Evolutionary conservation across 2,888 invertebrate species (phyloP), one percentile per base, ranked within the genome.

Genomic region (Morinoia aosen): DNA sequence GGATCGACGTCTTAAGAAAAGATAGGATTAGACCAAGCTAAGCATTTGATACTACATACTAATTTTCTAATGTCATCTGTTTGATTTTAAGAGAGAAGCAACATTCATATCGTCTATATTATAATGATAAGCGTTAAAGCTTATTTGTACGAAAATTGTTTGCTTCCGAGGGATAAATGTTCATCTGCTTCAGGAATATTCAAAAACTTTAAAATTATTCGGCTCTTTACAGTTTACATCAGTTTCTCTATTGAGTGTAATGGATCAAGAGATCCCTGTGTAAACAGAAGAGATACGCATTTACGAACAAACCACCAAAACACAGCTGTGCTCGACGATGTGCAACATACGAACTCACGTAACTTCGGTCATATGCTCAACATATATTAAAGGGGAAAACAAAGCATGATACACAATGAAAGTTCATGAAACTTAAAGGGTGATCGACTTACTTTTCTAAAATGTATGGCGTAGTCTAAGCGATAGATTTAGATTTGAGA

Each of bases 291-390:
- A 90, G 93, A 33, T 58, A 93, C 93, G 93, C 93, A 93, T 93
- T 93, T 93, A 93, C 93, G 93, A 93, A 93, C 93, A 93, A 93
- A 93, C 93, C n/a, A 57, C 93, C 93, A 93, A 93, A 93, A 93
- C 93, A 93, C 93, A 93, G 93, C 93, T 93, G 93, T 56, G n/a
- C 57, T 56, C 7, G 57, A 57, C 14, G 93, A 57, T 56, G 39
- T 40, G 56, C 11, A 14, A 93, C 93, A 56, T 93, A 93, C 93
- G 93, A 93, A 93, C 93, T 57, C 25, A 93, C 90, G 40, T 90
- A 76, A 76, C 76, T 33, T 33, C 8, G 25, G 25, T 76, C 76
- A 76, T 8, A 33, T 76, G 25, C 8, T 76, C 76, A 33, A 76
- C 76, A 10, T 3, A 76, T 16, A 76, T 33, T 16, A 3, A 76